These are phyloP conservation scores for Euspilapteryx auroguttella DNA, from an alignment of 2,888 invertebrate genomes.

Conservation along the genomic window DNA sequence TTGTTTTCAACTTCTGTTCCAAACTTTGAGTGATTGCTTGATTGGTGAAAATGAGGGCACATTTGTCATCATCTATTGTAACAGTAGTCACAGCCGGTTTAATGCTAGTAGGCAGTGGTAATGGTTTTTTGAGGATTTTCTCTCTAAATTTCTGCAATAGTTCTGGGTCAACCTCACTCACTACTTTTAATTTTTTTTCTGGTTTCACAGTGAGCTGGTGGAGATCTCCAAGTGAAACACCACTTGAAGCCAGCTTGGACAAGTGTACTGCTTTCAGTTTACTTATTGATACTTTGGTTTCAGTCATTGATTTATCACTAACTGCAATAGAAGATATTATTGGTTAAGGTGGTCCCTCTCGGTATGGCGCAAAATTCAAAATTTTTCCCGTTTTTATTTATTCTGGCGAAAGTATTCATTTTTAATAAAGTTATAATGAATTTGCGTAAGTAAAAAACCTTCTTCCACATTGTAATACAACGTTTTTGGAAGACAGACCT, in stretches of 20 bases:
- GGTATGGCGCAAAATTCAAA: too few species aligned
- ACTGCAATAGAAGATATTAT: too few species aligned
- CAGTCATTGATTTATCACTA: conserved; percentile 38
- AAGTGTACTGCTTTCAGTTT: conserved; percentile 69
- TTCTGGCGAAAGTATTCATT: too few species aligned
- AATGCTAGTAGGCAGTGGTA: too few species aligned
- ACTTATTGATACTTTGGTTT: conserved; percentile 68
- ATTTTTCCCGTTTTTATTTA: too few species aligned
- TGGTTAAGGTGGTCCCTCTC: too few species aligned
- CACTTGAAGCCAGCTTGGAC: conserved; percentile 63
- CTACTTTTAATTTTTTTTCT: conserved; percentile 12
- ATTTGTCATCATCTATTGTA: conserved; percentile 38
- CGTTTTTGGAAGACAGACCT: not conserved
- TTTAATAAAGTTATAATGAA: too few species aligned
- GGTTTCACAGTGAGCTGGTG: conserved; percentile 52
- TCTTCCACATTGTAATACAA: too few species aligned
- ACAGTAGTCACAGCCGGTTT: conserved; percentile 12
- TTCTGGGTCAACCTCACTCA: conserved; percentile 38
- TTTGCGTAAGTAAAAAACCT: too few species aligned
- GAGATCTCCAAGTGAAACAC: conserved; percentile 59
- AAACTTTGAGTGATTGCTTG: conserved; percentile 27
- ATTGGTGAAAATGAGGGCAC: conserved; percentile 39
- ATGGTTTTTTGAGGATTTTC: conserved; percentile 37
- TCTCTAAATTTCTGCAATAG: conserved; percentile 40
- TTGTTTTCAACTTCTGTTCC: conserved; percentile 31